Percentiles rank a stretch among this genome's conserved stretches.
Conservation (phyloP, 1,140 invertebrate genomes). For the Macrobrachium nipponense region DNA sequence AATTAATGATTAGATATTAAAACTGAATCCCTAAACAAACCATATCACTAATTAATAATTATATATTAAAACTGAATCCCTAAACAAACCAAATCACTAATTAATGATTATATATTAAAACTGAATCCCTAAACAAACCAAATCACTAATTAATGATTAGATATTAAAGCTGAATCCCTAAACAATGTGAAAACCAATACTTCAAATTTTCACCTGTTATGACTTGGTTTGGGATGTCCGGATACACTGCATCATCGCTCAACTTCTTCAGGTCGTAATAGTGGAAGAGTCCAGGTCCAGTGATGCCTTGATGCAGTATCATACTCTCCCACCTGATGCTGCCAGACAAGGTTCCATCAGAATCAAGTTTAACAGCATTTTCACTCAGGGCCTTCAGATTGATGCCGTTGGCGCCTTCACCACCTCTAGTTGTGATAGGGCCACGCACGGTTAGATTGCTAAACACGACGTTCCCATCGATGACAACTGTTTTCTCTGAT, state of each 20-base stretch:
- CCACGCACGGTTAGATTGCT: conserved; percentile 7
- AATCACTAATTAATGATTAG: too few species aligned
- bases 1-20: too few species aligned
- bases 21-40: too few species aligned
- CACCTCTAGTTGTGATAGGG: background rate
- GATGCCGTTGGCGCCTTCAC: background rate
- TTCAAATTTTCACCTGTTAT: background rate
- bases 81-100: too few species aligned
- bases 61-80: too few species aligned
- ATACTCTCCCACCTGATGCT: background rate
- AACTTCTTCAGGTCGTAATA: conserved; percentile 1
- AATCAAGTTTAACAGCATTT: conserved; percentile 18
- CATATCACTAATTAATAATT: too few species aligned
- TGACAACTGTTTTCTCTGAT: background rate
- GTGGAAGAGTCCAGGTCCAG: conserved; percentile 17
- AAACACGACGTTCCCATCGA: background rate
- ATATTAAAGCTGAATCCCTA: too few species aligned
- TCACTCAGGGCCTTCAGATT: conserved; percentile 19
- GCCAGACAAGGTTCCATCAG: conserved; percentile 1
- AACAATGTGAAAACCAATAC: background rate
- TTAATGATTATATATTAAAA: too few species aligned
- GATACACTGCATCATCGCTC: conserved; percentile 4
- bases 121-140: too few species aligned
- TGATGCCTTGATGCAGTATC: background rate
- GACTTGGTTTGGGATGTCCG: background rate